These are phyloP conservation scores for Hyppa rectilinea DNA, from an alignment of 2,888 invertebrate genomes.

Conservation along the genomic window DNA sequence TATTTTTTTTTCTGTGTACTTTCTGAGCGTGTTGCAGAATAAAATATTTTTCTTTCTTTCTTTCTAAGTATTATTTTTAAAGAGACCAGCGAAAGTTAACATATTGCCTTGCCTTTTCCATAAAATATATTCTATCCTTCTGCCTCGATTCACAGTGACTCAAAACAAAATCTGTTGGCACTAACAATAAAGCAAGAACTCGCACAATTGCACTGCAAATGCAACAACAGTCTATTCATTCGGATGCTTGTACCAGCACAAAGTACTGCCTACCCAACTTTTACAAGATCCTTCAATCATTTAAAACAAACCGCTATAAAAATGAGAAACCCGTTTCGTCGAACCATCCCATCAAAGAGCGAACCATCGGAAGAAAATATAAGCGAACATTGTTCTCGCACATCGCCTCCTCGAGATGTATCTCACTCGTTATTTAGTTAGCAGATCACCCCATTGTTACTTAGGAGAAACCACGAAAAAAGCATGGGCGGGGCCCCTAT, in stretches of 20 bases:
- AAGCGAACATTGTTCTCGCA: constrained; percentile 79
- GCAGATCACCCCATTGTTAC: constrained; percentile 90
- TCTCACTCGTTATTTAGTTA: constrained; percentile 89
- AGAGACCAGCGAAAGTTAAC: not conserved
- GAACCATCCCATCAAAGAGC: constrained; percentile 69
- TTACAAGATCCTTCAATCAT: constrained; percentile 59
- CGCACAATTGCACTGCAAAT: not conserved
- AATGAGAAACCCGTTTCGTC: constrained; percentile 64
- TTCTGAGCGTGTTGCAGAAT: too few relatives aligned
- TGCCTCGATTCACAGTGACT: not conserved
- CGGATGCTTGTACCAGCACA: constrained; percentile 23
- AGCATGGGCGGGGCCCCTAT: constrained; percentile 89
- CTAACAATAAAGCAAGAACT: not conserved
- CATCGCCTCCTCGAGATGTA: constrained; percentile 80
- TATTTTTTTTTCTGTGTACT: too few relatives aligned
- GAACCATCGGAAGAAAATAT: constrained; percentile 74
- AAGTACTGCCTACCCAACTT: constrained; percentile 6
- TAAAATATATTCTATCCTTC: not conserved
- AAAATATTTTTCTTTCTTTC: too few relatives aligned
- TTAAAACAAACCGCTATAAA: constrained; percentile 68
- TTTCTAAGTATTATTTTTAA: not conserved
- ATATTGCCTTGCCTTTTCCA: not conserved
- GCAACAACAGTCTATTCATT: constrained; percentile 15
- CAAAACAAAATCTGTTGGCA: not conserved
- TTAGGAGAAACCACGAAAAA: constrained; percentile 89